phyloP scores from a whole-genome alignment of 1,140 invertebrate genomes.

The Geopemphigus sp. region DNA sequence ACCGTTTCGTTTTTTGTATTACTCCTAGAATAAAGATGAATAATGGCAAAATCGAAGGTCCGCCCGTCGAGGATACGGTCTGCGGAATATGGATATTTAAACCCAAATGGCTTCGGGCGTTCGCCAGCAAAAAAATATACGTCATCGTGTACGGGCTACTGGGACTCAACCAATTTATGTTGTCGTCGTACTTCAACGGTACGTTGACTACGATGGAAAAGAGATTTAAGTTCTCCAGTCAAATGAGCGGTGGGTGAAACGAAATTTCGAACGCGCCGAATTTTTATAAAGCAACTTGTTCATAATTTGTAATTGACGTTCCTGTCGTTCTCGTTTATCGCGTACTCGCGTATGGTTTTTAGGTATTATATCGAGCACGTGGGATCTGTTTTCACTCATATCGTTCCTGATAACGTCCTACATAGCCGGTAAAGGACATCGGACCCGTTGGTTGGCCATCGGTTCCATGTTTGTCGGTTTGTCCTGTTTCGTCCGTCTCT shows the following conservation, averaged over 20 bases:
- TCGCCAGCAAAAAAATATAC: constrained; percentile 74
- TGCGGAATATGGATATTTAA: constrained; percentile 65
- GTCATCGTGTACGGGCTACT: constrained; percentile 71
- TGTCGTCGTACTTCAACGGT: constrained; percentile 74
- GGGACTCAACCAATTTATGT: constrained; percentile 71
- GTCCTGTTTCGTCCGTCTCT: constrained; percentile 68
- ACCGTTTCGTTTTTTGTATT: too few species aligned
- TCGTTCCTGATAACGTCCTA: constrained; percentile 65
- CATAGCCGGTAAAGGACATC: constrained; percentile 67
- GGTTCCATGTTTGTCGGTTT: constrained; percentile 69
- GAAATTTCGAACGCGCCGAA: too few species aligned
- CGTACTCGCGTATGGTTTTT: neutral
- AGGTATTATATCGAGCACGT: constrained; percentile 71
- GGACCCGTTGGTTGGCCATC: constrained; percentile 70
- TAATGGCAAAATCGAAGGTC: neutral
- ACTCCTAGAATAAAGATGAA: neutral
- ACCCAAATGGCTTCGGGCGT: constrained; percentile 63
- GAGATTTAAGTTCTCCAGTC: constrained; percentile 74
- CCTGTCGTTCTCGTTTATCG: neutral
- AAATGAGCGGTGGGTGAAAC: constrained; percentile 65
- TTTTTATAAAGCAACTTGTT: too few species aligned
- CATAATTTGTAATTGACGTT: too few species aligned
- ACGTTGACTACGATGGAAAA: constrained; percentile 79
- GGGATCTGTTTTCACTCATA: constrained; percentile 64
- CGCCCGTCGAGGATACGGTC: constrained; percentile 59